Conservation (phyloP, 2,797 vertebrate genomes). For the Thaleichthys pacificus region DNA sequence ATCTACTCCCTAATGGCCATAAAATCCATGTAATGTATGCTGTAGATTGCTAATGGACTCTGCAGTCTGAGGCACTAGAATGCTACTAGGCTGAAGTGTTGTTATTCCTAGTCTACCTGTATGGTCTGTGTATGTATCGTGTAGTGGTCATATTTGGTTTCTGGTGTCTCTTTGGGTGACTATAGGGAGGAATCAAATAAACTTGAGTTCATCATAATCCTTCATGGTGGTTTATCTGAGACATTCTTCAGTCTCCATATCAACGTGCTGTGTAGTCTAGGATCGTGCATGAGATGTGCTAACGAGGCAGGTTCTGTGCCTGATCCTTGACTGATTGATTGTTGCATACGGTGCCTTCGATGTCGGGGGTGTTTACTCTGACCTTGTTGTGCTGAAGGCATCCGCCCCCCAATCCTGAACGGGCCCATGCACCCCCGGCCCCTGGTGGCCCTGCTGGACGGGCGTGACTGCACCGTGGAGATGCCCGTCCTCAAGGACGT, state of each 20-base stretch:
- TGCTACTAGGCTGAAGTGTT: no score
- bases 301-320: neutral
- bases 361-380: neutral
- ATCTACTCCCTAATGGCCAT: neutral
- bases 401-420: slow-evolving; percentile 80
- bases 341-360: neutral
- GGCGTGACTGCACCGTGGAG: slow-evolving; percentile 83
- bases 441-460: slow-evolving; percentile 80
- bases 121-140: neutral
- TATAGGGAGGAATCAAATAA: no score
- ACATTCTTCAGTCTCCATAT: no score
- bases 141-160: neutral
- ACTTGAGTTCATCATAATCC: no score
- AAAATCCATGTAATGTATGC: no score
- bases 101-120: no score
- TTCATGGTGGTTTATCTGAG: no score
- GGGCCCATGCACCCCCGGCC: slow-evolving; percentile 83
- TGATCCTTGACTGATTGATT: neutral
- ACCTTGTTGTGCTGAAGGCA: slow-evolving; percentile 60
- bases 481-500: slow-evolving; percentile 85
- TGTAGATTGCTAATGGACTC: neutral
- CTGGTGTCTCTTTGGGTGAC: no score
- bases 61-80: neutral
- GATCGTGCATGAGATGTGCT: neutral
- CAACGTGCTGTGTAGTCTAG: neutral